These are phyloP conservation scores for Protonemura montana DNA, from an alignment of 2,888 invertebrate species.

Conservation along the genomic window DNA sequence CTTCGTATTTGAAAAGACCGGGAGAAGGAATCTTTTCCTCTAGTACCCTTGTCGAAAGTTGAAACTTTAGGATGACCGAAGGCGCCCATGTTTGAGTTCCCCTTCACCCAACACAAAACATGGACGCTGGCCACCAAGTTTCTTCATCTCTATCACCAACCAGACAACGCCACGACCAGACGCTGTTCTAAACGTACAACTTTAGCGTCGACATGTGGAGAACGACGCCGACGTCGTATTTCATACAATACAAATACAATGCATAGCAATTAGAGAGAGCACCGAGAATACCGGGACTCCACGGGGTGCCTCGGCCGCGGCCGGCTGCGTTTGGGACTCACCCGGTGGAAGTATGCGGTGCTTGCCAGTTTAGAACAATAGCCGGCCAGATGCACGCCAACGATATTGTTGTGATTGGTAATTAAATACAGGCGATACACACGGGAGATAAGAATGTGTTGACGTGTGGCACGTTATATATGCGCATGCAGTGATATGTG, in stretches of 20 bases:
- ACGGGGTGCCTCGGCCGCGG: neutral
- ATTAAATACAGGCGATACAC: neutral
- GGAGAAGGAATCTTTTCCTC: no score
- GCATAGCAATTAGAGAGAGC: conserved; percentile 2
- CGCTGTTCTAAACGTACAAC: no score
- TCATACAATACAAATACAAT: neutral
- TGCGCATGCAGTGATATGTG: neutral
- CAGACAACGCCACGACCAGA: neutral
- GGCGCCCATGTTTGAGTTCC: no score
- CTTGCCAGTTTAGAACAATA: neutral
- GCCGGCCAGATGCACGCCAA: neutral
- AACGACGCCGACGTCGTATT: neutral
- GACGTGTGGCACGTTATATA: neutral
- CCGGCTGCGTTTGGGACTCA: neutral
- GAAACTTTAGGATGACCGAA: no score
- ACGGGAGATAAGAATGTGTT: neutral
- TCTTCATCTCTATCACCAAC: neutral
- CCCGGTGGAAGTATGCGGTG: neutral
- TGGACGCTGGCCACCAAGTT: neutral
- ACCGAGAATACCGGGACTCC: neutral
- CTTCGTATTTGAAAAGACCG: no score
- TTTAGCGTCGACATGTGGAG: no score
- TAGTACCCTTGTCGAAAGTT: no score
- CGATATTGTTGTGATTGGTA: conserved; percentile 12
- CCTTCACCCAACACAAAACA: no score